Evolutionary conservation across 2,797 vertebrate species (phyloP).

Genomic region (Moxostoma hubbsi): DNA sequence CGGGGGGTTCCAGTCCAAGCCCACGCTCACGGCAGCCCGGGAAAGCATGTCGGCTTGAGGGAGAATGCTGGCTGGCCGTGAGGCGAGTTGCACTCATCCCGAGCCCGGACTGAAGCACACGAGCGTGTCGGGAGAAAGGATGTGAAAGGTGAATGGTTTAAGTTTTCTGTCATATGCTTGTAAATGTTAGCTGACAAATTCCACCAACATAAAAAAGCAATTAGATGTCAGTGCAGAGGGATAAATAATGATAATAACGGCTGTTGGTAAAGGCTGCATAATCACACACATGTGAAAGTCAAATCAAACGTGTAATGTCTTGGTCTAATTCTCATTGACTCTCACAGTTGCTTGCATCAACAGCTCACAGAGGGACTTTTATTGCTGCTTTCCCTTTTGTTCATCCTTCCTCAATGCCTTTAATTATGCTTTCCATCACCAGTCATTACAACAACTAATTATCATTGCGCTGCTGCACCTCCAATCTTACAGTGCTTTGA

Average conservation of each 20-base stretch:
- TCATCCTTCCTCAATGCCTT: slow-evolving; percentile 40
- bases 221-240: slow-evolving; percentile 21
- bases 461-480: slow-evolving; percentile 45
- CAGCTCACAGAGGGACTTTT: slow-evolving; percentile 65
- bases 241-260: slow-evolving; percentile 26
- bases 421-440: slow-evolving; percentile 72
- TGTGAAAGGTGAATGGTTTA: slow-evolving; percentile 21
- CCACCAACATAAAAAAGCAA: slow-evolving; percentile 26
- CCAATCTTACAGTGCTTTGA: not conserved
- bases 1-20: too few relatives aligned
- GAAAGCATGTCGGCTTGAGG: too few relatives aligned
- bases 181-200: slow-evolving; percentile 22
- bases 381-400: slow-evolving; percentile 56
- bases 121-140: too few relatives aligned
- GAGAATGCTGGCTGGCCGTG: too few relatives aligned
- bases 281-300: slow-evolving; percentile 4
- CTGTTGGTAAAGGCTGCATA: slow-evolving; percentile 19
- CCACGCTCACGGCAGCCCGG: too few relatives aligned
- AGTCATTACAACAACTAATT: slow-evolving; percentile 70
- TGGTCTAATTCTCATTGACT: slow-evolving; percentile 9
- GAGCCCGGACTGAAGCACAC: too few relatives aligned
- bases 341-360: slow-evolving; percentile 58
- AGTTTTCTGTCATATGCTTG: slow-evolving; percentile 26
- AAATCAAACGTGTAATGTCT: slow-evolving; percentile 16
- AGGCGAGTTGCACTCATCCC: too few relatives aligned